Conservation (phyloP, 2,113 vertebrate genomes). For the Xiphias gladius region DNA sequence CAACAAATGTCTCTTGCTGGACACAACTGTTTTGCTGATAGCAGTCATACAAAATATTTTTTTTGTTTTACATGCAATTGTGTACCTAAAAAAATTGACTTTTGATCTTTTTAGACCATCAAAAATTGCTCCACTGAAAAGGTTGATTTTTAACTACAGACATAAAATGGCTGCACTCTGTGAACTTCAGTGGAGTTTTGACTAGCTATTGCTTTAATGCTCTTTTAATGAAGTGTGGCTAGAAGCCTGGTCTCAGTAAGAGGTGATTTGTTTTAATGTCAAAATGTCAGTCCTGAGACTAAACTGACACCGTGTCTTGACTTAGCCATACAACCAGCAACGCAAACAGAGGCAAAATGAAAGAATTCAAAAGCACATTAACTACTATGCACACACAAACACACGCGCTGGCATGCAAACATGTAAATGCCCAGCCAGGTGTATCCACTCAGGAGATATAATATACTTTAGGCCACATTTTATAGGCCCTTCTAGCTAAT, state of each 20-base stretch:
- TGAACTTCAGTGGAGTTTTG: constrained; percentile 28
- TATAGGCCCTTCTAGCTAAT: constrained; percentile 58
- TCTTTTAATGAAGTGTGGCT: constrained; percentile 64
- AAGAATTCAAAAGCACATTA: constrained; percentile 29
- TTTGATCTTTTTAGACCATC: not conserved
- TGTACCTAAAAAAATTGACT: not conserved
- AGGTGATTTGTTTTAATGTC: constrained; percentile 60
- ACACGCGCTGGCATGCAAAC: constrained; percentile 28
- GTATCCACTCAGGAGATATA: constrained; percentile 60
- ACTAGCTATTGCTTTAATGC: constrained; percentile 47
- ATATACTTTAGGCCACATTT: constrained; percentile 45
- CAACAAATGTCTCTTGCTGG: no score
- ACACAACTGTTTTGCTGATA: no score
- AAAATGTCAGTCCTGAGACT: constrained; percentile 64
- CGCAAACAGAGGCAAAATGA: constrained; percentile 21
- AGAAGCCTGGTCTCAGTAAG: constrained; percentile 47
- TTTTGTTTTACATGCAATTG: not conserved
- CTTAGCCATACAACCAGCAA: constrained; percentile 24
- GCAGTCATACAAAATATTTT: no score
- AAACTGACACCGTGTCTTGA: constrained; percentile 30
- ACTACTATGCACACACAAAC: constrained; percentile 9
- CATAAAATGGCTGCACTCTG: not conserved
- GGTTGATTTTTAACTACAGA: constrained; percentile 29
- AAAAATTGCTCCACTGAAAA: not conserved
- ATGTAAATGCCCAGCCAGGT: constrained; percentile 60